Evolutionary conservation across 2,797 vertebrate species (phyloP), one percentile per base, ranked within the genome.

Genomic region (Garrulus glandarius): DNA sequence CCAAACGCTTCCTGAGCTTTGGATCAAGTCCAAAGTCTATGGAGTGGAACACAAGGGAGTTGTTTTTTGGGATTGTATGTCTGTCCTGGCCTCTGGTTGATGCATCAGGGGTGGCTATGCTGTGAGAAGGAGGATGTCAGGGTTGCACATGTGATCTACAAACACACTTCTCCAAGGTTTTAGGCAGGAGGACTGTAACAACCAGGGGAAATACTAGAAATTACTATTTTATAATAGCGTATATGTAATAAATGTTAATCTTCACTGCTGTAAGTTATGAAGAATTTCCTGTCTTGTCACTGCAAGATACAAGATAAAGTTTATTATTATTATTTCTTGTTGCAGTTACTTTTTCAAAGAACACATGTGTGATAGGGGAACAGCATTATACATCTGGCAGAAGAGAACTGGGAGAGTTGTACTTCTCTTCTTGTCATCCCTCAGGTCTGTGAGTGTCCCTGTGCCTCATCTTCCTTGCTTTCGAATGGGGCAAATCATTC

Each of bases 1-100:
- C 57, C 63, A 82, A 15, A 65, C 39, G 15, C 55, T 49, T 90
- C 27, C 34, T 83, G 65, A 84, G 46, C 16, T 95, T 71, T 81
- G 86, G 80, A 46, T 74, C 46, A 44, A 44, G 41, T 67, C 68
- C 29, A 30, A 15, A 53, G 34, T 34, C 50, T 93, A 63, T 7
- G 27, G 39, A 65, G 64, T 44, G 53, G 60, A 81, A 1, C 11
- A 3, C 11, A 3, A 20, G 63, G 57, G 37, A 82, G 29, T 30
- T 78, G n/a, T 22, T 68, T 50, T 23, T 16, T 50, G 59, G 92
- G 75, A 5, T 10, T 37, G 7, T 36, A 9, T 49, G 55, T 43
- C 68, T 72, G 59, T 44, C 20, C 75, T 26, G 52, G 50, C 43
- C 82, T 61, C 49, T 67, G 77, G 72, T 56, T 46, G 49, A 17